These are phyloP conservation scores for Centropyge bicolor DNA, from an alignment of 2,797 vertebrate species.

Conservation along the genomic window DNA sequence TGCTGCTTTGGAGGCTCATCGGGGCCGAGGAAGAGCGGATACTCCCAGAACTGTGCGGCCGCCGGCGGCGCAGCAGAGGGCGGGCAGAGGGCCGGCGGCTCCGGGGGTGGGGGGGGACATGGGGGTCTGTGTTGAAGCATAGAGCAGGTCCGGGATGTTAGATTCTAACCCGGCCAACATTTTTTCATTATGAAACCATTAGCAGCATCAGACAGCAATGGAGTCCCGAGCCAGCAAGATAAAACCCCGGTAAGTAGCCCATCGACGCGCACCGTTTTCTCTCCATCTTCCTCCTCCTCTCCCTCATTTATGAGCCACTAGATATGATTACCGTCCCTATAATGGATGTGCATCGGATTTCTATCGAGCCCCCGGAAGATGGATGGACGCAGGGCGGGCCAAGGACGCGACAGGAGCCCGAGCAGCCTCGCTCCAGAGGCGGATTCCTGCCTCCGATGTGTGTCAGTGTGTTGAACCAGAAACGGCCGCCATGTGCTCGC, in stretches of 20 bases:
- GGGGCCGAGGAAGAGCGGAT: constrained; percentile 82
- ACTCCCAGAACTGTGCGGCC: constrained; percentile 86
- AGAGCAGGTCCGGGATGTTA: constrained; percentile 89
- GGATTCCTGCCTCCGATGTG: constrained; percentile 70
- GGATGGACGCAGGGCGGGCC: constrained; percentile 69
- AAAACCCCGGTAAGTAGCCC: constrained; percentile 95
- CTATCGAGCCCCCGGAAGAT: constrained; percentile 64
- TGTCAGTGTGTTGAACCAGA: constrained; percentile 80
- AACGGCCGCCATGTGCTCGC: constrained; percentile 79
- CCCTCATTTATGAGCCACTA: constrained; percentile 63
- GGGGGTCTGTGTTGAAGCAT: constrained; percentile 63
- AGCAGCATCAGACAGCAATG: constrained; percentile 95
- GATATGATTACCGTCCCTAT: constrained; percentile 74
- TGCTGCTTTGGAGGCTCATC: constrained; percentile 52
- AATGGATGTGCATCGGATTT: constrained; percentile 78
- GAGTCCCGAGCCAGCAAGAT: constrained; percentile 97
- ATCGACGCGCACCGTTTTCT: constrained; percentile 58
- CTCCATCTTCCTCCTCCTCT: constrained; percentile 21
- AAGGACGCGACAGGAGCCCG: constrained; percentile 49
- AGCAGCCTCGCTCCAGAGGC: constrained; percentile 26
- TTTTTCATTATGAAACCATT: constrained; percentile 99
- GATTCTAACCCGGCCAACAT: constrained; percentile 88
- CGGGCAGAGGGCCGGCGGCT: constrained; percentile 44
- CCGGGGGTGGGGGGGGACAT: constrained; percentile 67
- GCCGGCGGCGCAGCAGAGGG: constrained; percentile 65